Conservation (phyloP, 2,888 invertebrate species). For the Nephrotoma flavescens region DNA sequence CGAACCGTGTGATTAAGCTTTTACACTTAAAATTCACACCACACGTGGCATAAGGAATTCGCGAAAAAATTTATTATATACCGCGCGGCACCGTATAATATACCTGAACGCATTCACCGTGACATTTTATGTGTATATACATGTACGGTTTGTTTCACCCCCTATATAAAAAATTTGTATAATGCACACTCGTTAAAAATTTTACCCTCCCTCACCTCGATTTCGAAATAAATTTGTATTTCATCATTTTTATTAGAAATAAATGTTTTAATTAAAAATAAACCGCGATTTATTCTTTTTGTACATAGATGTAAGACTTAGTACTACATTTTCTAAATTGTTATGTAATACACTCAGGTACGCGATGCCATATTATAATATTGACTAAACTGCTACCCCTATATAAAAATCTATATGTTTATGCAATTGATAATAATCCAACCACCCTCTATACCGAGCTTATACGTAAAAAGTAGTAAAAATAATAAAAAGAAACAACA, state of each 20-base stretch:
- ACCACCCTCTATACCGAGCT: neutral
- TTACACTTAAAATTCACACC: neutral
- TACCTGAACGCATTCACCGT: neutral
- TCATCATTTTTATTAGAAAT: neutral
- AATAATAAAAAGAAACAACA: neutral
- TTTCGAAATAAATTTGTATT: too few species aligned
- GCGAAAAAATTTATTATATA: neutral
- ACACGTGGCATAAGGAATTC: neutral
- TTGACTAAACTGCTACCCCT: neutral
- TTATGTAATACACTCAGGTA: neutral
- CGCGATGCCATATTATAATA: neutral
- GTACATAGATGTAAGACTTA: neutral
- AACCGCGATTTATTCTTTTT: neutral
- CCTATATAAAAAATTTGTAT: neutral
- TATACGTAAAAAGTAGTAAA: neutral
- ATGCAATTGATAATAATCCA: neutral
- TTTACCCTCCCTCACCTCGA: neutral
- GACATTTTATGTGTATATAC: neutral
- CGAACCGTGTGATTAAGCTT: neutral
- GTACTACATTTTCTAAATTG: neutral
- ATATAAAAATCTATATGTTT: neutral
- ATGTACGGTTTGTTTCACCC: neutral
- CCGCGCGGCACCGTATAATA: neutral
- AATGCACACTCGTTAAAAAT: neutral
- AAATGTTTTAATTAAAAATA: neutral